A percentile compares a stretch with the other conserved stretches of the same genome.
Evolutionary conservation across 2,888 invertebrate species (phyloP).

Genomic region (Ectemnius lituratus): DNA sequence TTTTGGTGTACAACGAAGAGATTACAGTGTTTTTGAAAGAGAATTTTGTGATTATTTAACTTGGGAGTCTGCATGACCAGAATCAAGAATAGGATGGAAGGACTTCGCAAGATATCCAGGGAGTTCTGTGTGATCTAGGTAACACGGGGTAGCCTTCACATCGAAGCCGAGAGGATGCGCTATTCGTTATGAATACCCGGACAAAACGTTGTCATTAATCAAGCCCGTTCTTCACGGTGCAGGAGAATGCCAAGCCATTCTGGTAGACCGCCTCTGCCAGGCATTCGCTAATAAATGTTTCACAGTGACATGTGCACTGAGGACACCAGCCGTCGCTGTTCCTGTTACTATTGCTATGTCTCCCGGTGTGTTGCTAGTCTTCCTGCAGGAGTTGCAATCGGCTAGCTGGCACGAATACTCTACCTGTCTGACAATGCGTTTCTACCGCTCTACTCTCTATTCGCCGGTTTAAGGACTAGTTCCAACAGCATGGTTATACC

Average conservation of each 20-base stretch:
- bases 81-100: no score
- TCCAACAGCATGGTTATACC: no score
- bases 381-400: constrained; percentile 11
- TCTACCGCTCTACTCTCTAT: no score
- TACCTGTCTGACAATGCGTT: constrained; percentile 9
- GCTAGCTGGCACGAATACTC: constrained; percentile 15
- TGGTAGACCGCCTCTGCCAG: constrained; percentile 44
- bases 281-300: constrained; percentile 67
- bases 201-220: constrained; percentile 60
- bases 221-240: constrained; percentile 51
- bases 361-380: constrained; percentile 1
- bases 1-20: no score
- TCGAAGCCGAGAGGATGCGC: constrained; percentile 30
- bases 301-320: constrained; percentile 55
- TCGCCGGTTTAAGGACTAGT: no score
- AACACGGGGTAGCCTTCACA: constrained; percentile 17
- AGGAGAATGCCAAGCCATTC: constrained; percentile 45
- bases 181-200: constrained; percentile 53
- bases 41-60: no score
- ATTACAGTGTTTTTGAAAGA: no score
- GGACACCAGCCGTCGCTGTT: constrained; percentile 46
- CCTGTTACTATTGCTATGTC: not conserved
- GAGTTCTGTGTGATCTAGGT: not conserved
- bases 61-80: no score
- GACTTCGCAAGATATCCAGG: not conserved